Evolutionary conservation across 1,140 invertebrate genomes (phyloP).

Genomic region (Temnothorax longispinosus): DNA sequence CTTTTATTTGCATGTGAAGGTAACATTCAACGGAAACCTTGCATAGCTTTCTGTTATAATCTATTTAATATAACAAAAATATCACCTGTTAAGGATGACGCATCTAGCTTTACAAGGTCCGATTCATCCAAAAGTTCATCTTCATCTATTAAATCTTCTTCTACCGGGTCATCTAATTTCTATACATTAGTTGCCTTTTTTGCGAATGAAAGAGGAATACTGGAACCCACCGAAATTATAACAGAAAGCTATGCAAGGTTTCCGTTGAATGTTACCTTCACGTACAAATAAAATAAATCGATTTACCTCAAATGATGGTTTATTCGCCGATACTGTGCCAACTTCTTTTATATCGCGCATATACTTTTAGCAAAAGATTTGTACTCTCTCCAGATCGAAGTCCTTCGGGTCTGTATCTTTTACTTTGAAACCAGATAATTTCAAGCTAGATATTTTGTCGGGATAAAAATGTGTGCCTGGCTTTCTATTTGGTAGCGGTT

Average conservation of each 20-base stretch:
- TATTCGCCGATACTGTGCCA: constrained; percentile 86
- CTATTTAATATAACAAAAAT: not conserved
- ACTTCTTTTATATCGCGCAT: constrained; percentile 84
- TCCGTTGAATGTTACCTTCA: not conserved
- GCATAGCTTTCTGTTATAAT: not conserved
- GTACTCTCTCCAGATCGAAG: constrained; percentile 82
- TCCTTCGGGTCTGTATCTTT: constrained; percentile 75
- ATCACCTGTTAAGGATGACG: constrained; percentile 92
- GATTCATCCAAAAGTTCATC: constrained; percentile 95
- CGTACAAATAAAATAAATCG: not conserved
- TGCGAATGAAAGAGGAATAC: constrained; percentile 84
- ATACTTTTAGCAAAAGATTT: constrained; percentile 87
- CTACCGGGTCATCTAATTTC: constrained; percentile 88
- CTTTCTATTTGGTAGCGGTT: constrained; percentile 62
- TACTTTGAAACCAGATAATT: constrained; percentile 89
- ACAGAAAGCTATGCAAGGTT: constrained; percentile 9
- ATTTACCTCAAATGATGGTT: constrained; percentile 88
- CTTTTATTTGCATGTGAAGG: not conserved
- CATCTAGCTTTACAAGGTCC: constrained; percentile 94
- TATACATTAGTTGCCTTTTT: constrained; percentile 87
- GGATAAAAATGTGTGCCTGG: constrained; percentile 76
- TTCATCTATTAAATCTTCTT: constrained; percentile 93
- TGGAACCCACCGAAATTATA: constrained; percentile 85
- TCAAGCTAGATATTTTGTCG: constrained; percentile 86
- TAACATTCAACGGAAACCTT: not conserved